These are phyloP conservation scores for Metellina segmentata DNA, from an alignment of 2,888 invertebrate genomes.

Conservation along the genomic window DNA sequence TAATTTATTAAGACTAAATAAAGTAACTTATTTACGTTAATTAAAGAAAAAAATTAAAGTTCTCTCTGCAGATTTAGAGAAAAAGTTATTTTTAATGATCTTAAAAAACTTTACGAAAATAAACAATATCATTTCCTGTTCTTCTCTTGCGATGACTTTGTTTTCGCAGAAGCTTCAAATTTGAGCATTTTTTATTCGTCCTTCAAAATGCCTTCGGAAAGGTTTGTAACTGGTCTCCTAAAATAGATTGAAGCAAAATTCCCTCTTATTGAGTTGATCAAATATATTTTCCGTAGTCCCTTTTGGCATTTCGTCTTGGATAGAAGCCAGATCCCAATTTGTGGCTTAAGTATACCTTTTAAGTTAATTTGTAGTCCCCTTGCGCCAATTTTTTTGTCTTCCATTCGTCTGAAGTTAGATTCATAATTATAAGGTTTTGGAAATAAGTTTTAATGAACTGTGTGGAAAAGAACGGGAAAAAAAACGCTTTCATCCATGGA, in stretches of 20 bases:
- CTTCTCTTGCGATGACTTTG: background rate
- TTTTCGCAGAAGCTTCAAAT: background rate
- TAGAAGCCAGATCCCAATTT: slow-evolving; percentile 12
- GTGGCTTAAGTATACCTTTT: slow-evolving; percentile 12
- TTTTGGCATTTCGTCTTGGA: slow-evolving; percentile 8
- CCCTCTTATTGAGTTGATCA: background rate
- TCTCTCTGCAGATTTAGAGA: background rate
- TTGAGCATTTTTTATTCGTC: background rate
- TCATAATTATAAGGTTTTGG: background rate
- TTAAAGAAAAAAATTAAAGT: background rate
- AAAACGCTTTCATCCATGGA: no score
- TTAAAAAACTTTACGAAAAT: background rate
- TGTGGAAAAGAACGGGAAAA: no score
- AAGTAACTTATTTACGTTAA: background rate
- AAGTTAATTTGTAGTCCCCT: background rate
- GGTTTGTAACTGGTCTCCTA: background rate
- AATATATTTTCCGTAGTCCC: slow-evolving; percentile 14
- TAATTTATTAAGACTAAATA: background rate
- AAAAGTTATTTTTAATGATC: background rate
- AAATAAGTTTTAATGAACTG: background rate
- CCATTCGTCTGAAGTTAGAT: background rate
- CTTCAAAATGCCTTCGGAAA: background rate
- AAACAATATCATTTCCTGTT: background rate
- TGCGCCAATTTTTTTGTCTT: background rate
- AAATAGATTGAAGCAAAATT: slow-evolving; percentile 19